Evolutionary conservation across 2,113 vertebrate genomes (phyloP).

Genomic region (Pitta sordida): DNA sequence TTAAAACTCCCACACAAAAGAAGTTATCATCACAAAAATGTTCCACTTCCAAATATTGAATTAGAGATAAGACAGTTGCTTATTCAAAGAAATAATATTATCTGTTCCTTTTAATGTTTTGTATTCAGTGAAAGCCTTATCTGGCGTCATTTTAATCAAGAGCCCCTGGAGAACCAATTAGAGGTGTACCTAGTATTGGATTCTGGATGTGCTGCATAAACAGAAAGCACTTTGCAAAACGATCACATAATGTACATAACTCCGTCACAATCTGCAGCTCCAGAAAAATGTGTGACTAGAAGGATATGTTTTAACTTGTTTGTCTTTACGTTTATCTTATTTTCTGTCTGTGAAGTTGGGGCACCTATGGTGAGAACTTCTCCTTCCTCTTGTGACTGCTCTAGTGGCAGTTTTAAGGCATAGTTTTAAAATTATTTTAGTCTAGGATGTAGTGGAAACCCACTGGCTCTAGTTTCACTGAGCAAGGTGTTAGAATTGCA

Average conservation of each 20-base stretch:
- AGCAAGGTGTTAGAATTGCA: neutral
- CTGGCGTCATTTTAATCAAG: neutral
- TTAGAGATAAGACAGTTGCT: neutral
- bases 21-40: rapidly evolving
- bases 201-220: neutral
- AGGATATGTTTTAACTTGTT: neutral
- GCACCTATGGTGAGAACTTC: neutral
- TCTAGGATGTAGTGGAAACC: neutral
- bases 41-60: neutral
- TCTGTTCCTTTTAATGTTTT: neutral
- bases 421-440: neutral
- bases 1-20: neutral
- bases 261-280: neutral
- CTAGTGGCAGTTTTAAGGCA: neutral
- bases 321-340: neutral
- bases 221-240: neutral
- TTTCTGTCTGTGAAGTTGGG: neutral
- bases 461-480: neutral
- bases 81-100: neutral
- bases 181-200: neutral
- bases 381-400: neutral
- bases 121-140: neutral
- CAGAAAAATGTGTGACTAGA: neutral
- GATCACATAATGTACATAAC: neutral
- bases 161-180: neutral